A percentile compares a stretch with the other conserved stretches of the same genome.
Evolutionary conservation across 2,797 vertebrate genomes (phyloP).

Genomic region (Dipus sagitta): DNA sequence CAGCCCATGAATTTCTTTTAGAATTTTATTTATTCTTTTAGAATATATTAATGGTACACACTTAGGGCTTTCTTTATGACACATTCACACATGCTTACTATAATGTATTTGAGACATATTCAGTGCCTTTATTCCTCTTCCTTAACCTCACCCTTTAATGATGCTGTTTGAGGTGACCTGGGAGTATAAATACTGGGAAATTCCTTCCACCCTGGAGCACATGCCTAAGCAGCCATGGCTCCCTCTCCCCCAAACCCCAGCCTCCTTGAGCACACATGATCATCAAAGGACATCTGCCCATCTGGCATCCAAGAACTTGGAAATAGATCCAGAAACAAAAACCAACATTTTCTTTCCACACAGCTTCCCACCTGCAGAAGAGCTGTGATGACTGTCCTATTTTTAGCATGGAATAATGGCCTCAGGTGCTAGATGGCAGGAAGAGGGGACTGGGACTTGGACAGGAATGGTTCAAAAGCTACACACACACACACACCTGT

Average conservation of each 20-base stretch:
- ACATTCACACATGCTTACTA: not conserved
- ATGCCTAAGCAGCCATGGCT: not conserved
- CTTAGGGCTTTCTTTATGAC: not conserved
- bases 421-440: conserved; percentile 16
- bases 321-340: not conserved
- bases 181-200: not conserved
- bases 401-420: conserved; percentile 61
- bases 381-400: conserved; percentile 56
- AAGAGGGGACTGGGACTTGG: not conserved
- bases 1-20: not conserved
- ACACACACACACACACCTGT: accelerated
- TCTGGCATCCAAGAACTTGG: conserved; percentile 10
- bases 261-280: not conserved
- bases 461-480: not conserved
- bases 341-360: conserved; percentile 38
- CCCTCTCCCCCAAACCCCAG: not conserved
- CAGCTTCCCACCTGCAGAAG: conserved; percentile 57
- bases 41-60: not conserved
- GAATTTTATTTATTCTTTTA: no score
- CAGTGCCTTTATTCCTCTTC: not conserved
- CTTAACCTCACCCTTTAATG: not conserved
- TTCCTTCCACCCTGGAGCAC: not conserved
- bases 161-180: not conserved
- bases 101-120: not conserved
- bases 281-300: not conserved